Evolutionary conservation across 2,113 vertebrate genomes (phyloP).

Genomic region (Clinocottus analis): DNA sequence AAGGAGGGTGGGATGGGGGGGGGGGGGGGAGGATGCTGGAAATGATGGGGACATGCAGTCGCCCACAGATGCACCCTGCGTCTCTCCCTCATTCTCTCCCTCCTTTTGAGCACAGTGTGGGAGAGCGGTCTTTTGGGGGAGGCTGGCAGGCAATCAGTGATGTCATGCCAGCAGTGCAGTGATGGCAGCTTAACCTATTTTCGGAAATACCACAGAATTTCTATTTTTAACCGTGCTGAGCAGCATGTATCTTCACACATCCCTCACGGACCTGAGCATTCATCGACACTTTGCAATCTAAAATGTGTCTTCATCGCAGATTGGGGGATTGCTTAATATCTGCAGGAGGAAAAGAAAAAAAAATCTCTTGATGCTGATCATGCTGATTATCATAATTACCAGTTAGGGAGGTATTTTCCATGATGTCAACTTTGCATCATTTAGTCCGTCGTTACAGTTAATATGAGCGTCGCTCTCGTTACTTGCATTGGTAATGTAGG

Average conservation of each 20-base stretch:
- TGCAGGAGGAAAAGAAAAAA: too few species aligned
- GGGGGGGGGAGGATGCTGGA: constrained; percentile 22
- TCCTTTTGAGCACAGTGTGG: constrained; percentile 63
- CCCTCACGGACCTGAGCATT: constrained; percentile 72
- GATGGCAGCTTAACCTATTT: constrained; percentile 89
- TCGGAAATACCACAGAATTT: constrained; percentile 84
- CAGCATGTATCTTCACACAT: constrained; percentile 77
- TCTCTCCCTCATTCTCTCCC: constrained; percentile 35
- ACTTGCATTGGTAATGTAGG: neutral
- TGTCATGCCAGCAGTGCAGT: constrained; percentile 85
- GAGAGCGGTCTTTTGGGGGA: constrained; percentile 74
- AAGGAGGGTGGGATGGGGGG: neutral
- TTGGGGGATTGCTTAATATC: constrained; percentile 24
- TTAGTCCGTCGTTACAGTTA: neutral
- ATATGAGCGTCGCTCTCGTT: constrained; percentile 5
- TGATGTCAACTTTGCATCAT: neutral
- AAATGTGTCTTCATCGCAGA: constrained; percentile 45
- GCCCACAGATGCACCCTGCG: constrained; percentile 68
- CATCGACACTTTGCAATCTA: constrained; percentile 56
- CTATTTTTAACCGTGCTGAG: constrained; percentile 85
- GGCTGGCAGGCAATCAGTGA: constrained; percentile 83
- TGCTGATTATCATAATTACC: neutral
- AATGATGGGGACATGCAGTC: constrained; percentile 46
- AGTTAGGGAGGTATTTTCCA: constrained; percentile 6
- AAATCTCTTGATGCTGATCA: neutral